These are phyloP conservation scores for Ceyx melanurus DNA, from an alignment of 2,113 vertebrate genomes.

Conservation along the genomic window DNA sequence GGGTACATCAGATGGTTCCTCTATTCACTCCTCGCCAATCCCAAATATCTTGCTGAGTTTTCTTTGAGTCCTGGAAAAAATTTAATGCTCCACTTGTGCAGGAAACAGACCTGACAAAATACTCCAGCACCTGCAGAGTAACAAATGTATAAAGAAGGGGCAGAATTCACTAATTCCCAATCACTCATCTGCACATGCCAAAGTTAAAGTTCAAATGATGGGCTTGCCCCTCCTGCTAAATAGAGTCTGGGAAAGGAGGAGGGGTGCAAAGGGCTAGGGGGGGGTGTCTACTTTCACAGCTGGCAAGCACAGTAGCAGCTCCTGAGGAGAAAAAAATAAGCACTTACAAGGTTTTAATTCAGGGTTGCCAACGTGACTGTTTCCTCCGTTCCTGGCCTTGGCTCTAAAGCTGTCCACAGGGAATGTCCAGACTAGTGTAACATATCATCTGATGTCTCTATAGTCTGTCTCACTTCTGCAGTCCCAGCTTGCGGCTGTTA, in stretches of 20 bases:
- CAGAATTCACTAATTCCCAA: conserved; percentile 27
- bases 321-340: neutral
- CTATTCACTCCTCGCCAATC: conserved; percentile 44
- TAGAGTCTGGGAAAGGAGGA: neutral
- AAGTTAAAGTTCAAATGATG: neutral
- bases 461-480: conserved; percentile 16
- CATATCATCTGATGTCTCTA: conserved; percentile 24
- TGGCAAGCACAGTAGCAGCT: conserved; percentile 4
- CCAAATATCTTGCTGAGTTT: conserved; percentile 31
- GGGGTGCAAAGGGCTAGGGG: neutral
- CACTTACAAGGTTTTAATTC: conserved; percentile 30
- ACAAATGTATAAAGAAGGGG: conserved; percentile 1
- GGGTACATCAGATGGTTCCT: conserved; percentile 53
- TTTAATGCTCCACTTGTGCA: conserved; percentile 14
- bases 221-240: neutral
- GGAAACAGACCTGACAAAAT: conserved; percentile 9
- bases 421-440: conserved; percentile 21
- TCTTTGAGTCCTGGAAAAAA: conserved; percentile 34
- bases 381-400: conserved; percentile 3
- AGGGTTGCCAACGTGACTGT: neutral
- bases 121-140: conserved; percentile 14
- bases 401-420: conserved; percentile 13
- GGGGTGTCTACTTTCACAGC: conserved; percentile 28
- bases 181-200: neutral
- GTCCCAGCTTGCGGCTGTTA: neutral